Evolutionary conservation across 2,113 vertebrate species (phyloP).

Genomic region (Solenodon paradoxus): DNA sequence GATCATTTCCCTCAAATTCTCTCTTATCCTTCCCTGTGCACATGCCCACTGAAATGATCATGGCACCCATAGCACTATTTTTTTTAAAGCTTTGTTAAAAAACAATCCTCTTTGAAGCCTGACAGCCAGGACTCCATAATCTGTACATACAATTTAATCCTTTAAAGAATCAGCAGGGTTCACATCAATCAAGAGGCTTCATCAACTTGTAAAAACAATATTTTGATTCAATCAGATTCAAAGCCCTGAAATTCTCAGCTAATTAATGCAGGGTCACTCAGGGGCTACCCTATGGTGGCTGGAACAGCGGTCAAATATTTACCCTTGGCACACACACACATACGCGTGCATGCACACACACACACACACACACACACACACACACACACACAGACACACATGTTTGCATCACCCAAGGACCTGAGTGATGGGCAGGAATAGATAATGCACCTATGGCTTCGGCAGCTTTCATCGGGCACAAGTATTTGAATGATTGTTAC

Average conservation of each 20-base stretch:
- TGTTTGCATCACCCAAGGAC: conserved; percentile 73
- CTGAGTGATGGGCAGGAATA: conserved; percentile 76
- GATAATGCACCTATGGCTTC: conserved; percentile 72
- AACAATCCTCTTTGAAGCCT: conserved; percentile 78
- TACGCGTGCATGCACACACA: too few species aligned
- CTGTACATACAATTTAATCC: conserved; percentile 99
- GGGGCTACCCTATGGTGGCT: conserved; percentile 76
- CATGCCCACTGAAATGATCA: conserved; percentile 49
- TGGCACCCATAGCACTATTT: neutral
- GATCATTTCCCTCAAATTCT: neutral
- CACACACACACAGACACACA: conserved; percentile 44
- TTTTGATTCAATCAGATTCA: conserved; percentile 97
- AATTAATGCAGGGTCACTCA: conserved; percentile 89
- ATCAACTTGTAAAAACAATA: conserved; percentile 99
- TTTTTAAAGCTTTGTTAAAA: conserved; percentile 74
- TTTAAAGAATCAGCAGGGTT: conserved; percentile 93
- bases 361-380: conserved; percentile 16
- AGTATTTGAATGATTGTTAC: conserved; percentile 78
- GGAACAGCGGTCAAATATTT: conserved; percentile 87
- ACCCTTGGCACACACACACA: conserved; percentile 71
- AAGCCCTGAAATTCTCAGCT: conserved; percentile 84
- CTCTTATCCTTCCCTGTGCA: neutral
- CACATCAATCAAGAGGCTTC: conserved; percentile 98
- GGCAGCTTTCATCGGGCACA: conserved; percentile 74
- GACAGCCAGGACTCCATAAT: conserved; percentile 87